Base-by-base conservation (phyloP, 2,888 invertebrate genomes). In the Diabrotica balteata region DNA sequence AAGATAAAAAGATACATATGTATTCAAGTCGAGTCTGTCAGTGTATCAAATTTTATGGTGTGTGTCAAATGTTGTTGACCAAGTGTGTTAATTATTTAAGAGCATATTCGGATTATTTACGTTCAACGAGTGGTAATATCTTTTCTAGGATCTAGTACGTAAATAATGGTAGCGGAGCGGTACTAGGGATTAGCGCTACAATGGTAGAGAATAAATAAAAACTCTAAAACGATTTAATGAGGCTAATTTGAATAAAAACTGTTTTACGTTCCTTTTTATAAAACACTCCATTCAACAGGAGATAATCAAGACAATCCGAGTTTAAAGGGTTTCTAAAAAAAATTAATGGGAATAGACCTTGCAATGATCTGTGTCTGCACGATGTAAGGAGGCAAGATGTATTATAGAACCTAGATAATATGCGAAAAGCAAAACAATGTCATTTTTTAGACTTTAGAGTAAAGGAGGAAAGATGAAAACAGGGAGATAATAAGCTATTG, bases 61-160 rank as follows among this genome's bases (percentile, higher is more conserved):
- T 54, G 53, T 54, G 53, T 54, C 53, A 54, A 54, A 54, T 54
- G 53, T 54, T 54, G 53, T 54, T 42, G 53, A 42, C 53, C 53
- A 42, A 42, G 53, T 42, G 10, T 54, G 53, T 54, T 54, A 54
- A 54, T 54, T 54, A 53, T 53, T 54, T 54, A 42, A 54, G 53
- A 54, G 7, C 53, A 42, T 54, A 42, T 54, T 54, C 32, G 53
- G 53, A 54, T 54, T 54, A 54, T 54, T 54, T 54, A 42, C 32
- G 42, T 53, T 53, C 8, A 8, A 46, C 53, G 42, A 53, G 53
- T 32, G 32, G 53, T 8, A 7, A 8, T 54, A 22, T 54, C 22
- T 54, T 42, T 10, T 54, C 10, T 32, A 54, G 10, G 42, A 42
- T 54, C 53, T 32, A 42, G 4, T 9, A n/a, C 42, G 8, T 8